Base-by-base conservation (phyloP, 2,797 vertebrate species). In the Saxicola maurus region DNA sequence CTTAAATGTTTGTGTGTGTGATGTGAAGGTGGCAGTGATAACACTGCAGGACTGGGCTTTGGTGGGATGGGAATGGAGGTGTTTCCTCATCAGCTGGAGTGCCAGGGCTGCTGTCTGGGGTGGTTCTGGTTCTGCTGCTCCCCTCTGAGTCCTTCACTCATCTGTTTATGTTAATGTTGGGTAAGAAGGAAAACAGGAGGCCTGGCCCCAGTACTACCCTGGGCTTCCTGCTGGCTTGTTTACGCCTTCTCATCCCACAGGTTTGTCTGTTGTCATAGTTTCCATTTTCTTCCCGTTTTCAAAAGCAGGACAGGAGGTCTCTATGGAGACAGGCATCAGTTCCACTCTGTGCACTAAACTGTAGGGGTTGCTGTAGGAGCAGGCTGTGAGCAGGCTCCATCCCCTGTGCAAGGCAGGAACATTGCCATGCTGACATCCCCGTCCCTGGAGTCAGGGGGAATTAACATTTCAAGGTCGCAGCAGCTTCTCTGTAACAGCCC, bases 191-290 rank as follows among this genome's bases (percentile, higher is more conserved):
- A 93, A 95, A 91, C 92, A 93, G 3, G 3, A 61, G 46, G 40
- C 72, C 93, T 91, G 93, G 91, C 82, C 95, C 61, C 61, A 30
- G 25, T 75, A 73, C 51, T 67, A 43, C 87, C 4, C 28, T 74
- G 85, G 89, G 92, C 89, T 89, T 91, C 93, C 93, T 65, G 92
- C 92, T 94, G 91, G 28, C 93, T 93, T 94, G 87, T 95, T 95
- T 95, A 93, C 1, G 33, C 83, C 86, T 89, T 72, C 77, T 82
- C 89, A 82, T 94, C 94, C 91, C 90, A 60, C 94, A 92, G 90
- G 92, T 94, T 91, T 91, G 93, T 94, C 86, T 92, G 91, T 95
- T 95, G 93, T 92, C 91, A 94, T 90, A 91, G 94, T 92, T 94
- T 73, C 86, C 83, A 48, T 88, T 90, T 89, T 82, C 89, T 80